Base-by-base conservation (phyloP, 2,797 vertebrate genomes). In the Etheostoma perlongum region DNA sequence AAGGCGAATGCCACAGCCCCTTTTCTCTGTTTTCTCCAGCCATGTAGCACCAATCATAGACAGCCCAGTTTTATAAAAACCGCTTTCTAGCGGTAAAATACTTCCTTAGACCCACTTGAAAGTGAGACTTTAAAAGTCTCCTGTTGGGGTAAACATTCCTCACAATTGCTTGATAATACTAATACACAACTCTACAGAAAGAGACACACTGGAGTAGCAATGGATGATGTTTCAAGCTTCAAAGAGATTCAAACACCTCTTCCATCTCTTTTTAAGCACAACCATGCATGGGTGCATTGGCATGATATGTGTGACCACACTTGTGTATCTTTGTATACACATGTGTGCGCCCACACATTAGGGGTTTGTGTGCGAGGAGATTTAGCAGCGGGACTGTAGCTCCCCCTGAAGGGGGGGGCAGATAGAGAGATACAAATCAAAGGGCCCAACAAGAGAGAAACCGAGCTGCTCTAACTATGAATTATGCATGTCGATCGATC, bases 401-500 rank as follows among this genome's bases (percentile, higher is more conserved):
- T 83, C 69, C 82, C 74, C 84, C 83, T n/a, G 16, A 6, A 30
- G 30, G 79, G 21, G 21, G 67, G 65, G 61, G 54, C 67, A 63
- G 62, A 86, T 67, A 74, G 76, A 84, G 77, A 91, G 87, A 88
- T 12, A 16, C 19, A 85, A 89, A 92, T 91, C 92, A 92, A 91
- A 91, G 81, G 67, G 67, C 71, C 82, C 71, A 60, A 83, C 5
- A 42, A 84, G 80, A 74, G 69, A 79, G 82, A 77, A 85, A 82
- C 71, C 11, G 82, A 78, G 84, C 83, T 83, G 81, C 76, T 89
- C 83, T 69, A 88, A 90, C 77, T 78, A 94, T 95, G 89, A 94
- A 94, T 93, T 92, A 95, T 94, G 90, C 88, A 94, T 93, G 91
- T 49, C 78, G 85, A 95, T 95, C 85, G 91, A 94, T 95, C 68